Conservation (phyloP, 1,140 invertebrate species). For the Ceratina australensis region DNA sequence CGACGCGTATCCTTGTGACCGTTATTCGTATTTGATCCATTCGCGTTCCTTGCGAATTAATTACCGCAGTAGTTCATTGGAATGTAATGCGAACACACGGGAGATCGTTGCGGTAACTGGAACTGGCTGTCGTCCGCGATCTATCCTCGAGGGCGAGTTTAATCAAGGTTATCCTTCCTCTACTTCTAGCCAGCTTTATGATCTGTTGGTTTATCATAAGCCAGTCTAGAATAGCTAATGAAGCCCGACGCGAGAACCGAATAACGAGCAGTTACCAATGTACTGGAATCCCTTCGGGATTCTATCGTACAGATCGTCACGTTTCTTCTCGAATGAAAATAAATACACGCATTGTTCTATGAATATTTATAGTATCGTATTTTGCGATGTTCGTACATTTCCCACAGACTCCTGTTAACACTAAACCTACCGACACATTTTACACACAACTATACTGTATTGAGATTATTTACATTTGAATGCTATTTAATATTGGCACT, state of each 20-base stretch:
- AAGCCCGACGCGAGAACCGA: conserved; percentile 15
- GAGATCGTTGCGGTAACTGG: neutral
- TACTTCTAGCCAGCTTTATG: conserved; percentile 13
- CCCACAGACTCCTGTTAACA: no score
- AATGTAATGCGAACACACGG: neutral
- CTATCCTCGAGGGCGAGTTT: conserved; percentile 7
- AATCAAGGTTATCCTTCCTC: conserved; percentile 17
- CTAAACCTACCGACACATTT: no score
- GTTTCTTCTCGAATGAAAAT: no score
- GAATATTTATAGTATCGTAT: no score
- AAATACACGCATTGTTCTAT: no score
- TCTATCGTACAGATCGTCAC: neutral
- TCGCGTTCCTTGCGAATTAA: neutral
- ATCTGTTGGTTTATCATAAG: conserved; percentile 24
- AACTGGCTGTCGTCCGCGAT: neutral
- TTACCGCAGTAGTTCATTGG: neutral
- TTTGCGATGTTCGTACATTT: no score
- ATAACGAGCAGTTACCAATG: conserved; percentile 11
- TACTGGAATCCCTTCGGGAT: neutral
- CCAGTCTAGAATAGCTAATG: conserved; percentile 12
- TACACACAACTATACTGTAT: no score
- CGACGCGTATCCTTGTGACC: no score
- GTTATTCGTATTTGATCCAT: no score
- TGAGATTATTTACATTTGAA: no score
- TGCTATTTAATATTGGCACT: no score